Conservation (phyloP, 2,888 invertebrate species). For the Prenolepis imparis region DNA sequence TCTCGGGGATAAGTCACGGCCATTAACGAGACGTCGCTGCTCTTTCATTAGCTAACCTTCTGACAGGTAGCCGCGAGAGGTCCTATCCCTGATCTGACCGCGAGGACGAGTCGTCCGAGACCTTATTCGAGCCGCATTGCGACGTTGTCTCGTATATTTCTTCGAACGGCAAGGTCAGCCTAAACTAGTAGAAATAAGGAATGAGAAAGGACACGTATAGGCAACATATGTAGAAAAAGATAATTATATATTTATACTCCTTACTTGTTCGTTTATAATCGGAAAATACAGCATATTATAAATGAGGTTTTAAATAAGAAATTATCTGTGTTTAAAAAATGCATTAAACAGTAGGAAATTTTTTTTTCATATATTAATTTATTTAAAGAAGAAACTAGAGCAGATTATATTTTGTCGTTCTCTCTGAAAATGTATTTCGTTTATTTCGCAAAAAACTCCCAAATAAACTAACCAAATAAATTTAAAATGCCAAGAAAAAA, state of each 20-base stretch:
- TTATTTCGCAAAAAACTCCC: background rate
- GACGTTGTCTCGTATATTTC: slow-evolving; percentile 36
- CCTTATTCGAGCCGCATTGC: slow-evolving; percentile 71
- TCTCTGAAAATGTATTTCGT: background rate
- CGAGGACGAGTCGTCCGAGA: slow-evolving; percentile 53
- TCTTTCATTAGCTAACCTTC: slow-evolving; percentile 73
- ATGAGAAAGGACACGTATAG: background rate
- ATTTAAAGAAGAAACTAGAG: background rate
- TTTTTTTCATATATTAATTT: background rate
- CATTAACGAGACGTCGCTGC: slow-evolving; percentile 70
- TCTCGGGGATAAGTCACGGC: slow-evolving; percentile 72
- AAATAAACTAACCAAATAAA: background rate
- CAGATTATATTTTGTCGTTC: background rate
- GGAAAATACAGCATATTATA: background rate
- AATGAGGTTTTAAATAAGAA: background rate
- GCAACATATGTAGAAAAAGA: background rate
- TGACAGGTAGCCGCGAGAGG: slow-evolving; percentile 73
- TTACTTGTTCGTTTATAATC: background rate
- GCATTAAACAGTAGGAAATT: background rate
- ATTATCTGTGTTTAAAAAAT: background rate
- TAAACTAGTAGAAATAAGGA: background rate
- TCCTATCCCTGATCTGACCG: slow-evolving; percentile 52
- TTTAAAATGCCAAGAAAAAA: background rate
- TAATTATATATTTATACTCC: background rate
- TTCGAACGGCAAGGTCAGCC: background rate